Percentiles rank a stretch among this genome's conserved stretches.
phyloP scores from a whole-genome alignment of 2,888 invertebrate species.

The Microctonus hyperodae region DNA sequence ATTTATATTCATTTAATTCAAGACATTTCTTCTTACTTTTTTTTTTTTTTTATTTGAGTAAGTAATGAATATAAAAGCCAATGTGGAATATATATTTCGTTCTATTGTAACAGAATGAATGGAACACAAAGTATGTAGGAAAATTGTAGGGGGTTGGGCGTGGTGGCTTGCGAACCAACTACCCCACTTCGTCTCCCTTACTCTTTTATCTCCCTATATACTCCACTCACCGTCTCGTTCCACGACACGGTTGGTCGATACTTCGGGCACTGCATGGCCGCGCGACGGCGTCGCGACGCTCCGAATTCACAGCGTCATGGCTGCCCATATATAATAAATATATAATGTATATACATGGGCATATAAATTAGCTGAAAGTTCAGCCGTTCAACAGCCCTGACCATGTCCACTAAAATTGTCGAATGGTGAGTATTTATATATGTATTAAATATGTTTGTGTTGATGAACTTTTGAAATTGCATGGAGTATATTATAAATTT shows the following conservation, averaged over 20 bases:
- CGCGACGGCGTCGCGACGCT: conserved; percentile 58
- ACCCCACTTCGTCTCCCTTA: conserved; percentile 34
- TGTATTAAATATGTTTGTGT: no score
- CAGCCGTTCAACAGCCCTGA: background rate
- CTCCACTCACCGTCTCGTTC: conserved; percentile 19
- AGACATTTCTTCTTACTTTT: no score
- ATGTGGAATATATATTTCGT: background rate
- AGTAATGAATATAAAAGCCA: no score
- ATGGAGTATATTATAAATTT: no score
- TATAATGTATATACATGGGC: background rate
- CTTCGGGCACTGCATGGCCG: conserved; percentile 55
- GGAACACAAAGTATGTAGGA: background rate
- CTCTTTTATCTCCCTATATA: conserved; percentile 13
- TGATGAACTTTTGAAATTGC: no score
- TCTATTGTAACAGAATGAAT: background rate
- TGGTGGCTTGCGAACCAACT: conserved; percentile 51
- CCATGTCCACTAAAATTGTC: background rate
- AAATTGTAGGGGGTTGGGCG: conserved; percentile 58
- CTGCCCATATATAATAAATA: conserved; percentile 43
- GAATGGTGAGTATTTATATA: background rate
- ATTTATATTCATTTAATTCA: no score
- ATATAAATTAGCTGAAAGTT: background rate
- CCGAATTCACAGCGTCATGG: conserved; percentile 58
- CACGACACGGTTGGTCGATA: conserved; percentile 58
- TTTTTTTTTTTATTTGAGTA: no score